These are phyloP conservation scores for Ciconia stormi DNA, from an alignment of 2,113 vertebrate genomes.

Conservation along the genomic window DNA sequence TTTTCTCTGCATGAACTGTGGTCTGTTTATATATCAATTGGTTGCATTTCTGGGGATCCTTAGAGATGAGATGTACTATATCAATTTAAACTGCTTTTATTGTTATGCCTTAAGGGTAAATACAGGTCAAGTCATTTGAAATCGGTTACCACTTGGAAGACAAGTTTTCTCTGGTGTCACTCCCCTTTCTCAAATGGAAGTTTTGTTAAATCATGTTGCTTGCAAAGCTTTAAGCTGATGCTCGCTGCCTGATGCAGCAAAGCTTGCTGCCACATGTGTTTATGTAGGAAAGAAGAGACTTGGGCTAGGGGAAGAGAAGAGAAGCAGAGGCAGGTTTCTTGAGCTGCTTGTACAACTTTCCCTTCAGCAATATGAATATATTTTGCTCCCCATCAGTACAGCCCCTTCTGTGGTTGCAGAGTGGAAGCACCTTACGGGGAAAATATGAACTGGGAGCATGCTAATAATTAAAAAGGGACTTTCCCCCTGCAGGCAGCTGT, in stretches of 20 bases:
- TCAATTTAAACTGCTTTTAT: slow-evolving; percentile 13
- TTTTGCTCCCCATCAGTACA: background rate
- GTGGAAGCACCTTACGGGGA: slow-evolving; percentile 32
- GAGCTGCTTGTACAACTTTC: background rate
- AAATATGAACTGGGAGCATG: background rate
- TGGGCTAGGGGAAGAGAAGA: background rate
- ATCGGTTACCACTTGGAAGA: background rate
- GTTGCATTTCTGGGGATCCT: slow-evolving; percentile 40
- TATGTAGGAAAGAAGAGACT: background rate
- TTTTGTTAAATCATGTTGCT: slow-evolving; percentile 4
- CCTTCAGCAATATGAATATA: background rate
- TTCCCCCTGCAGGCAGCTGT: slow-evolving; percentile 6
- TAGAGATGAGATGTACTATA: background rate
- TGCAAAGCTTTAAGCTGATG: background rate
- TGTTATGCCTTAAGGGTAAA: slow-evolving; percentile 7
- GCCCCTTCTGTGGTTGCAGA: background rate
- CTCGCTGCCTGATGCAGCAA: background rate
- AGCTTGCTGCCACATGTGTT: background rate
- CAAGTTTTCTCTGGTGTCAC: slow-evolving; percentile 5
- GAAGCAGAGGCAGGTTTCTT: background rate
- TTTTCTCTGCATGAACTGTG: background rate
- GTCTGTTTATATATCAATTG: background rate
- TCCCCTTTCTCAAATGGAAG: background rate
- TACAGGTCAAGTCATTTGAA: slow-evolving; percentile 5
- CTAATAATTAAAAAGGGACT: slow-evolving; percentile 33